phyloP scores from a whole-genome alignment of 1,140 invertebrate species.

The Psix sp. region DNA sequence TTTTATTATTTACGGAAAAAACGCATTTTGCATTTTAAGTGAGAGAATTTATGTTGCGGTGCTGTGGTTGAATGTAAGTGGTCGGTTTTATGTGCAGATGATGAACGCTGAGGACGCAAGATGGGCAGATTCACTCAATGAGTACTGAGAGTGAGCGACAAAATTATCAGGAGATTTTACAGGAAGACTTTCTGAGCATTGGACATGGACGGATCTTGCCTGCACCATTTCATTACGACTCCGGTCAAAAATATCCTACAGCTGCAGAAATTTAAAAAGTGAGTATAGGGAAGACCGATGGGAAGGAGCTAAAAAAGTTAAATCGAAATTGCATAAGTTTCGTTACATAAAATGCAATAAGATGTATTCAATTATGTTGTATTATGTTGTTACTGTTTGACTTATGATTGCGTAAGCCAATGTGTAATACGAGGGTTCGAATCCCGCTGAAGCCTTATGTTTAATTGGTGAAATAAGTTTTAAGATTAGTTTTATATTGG shows the following conservation, averaged over 20 bases:
- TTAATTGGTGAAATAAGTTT: too few relatives aligned
- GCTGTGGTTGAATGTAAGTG: conserved; percentile 22
- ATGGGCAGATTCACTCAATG: conserved; percentile 43
- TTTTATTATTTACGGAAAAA: too few relatives aligned
- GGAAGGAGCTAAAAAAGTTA: conserved; percentile 57
- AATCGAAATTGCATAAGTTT: neutral
- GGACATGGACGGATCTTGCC: conserved; percentile 69
- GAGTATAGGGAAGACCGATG: too few relatives aligned
- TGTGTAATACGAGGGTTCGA: too few relatives aligned
- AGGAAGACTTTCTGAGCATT: conserved; percentile 3
- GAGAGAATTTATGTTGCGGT: neutral
- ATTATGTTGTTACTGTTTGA: too few relatives aligned
- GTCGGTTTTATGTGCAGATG: too few relatives aligned
- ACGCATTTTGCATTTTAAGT: neutral
- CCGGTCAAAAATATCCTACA: conserved; percentile 71
- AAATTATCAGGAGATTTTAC: conserved; percentile 3
- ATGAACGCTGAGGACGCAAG: conserved; percentile 32
- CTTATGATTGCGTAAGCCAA: too few relatives aligned
- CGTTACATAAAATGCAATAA: too few relatives aligned
- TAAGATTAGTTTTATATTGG: too few relatives aligned
- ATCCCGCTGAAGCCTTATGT: too few relatives aligned
- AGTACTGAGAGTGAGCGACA: conserved; percentile 20
- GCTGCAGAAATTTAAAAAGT: conserved; percentile 72
- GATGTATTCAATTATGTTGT: too few relatives aligned
- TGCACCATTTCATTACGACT: conserved; percentile 67